A percentile compares a stretch with the other conserved stretches of the same genome.
These are phyloP conservation scores for Gallinago jamesoni DNA, from an alignment of 2,113 vertebrate species.

Conservation along the genomic window DNA sequence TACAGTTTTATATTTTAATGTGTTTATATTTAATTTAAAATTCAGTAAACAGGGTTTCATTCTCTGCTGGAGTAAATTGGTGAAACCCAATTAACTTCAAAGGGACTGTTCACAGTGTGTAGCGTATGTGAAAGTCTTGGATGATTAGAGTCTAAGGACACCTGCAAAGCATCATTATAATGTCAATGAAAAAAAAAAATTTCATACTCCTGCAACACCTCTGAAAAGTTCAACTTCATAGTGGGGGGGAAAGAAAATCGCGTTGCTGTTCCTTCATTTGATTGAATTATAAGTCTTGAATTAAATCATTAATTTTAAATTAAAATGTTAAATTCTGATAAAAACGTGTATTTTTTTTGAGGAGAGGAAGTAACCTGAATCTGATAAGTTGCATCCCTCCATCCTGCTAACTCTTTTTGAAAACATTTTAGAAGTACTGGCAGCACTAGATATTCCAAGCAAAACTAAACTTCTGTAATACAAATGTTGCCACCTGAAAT, in stretches of 20 bases:
- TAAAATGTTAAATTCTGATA: not conserved
- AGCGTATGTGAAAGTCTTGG: not conserved
- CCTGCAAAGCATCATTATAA: not conserved
- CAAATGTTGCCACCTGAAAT: not conserved
- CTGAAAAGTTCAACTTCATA: not conserved
- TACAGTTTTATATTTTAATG: not conserved
- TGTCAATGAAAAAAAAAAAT: not conserved
- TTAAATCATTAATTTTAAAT: not conserved
- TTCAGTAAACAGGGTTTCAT: conserved; percentile 15
- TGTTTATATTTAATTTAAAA: conserved; percentile 24
- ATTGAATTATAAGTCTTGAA: not conserved
- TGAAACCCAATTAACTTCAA: conserved; percentile 39
- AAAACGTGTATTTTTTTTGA: not conserved
- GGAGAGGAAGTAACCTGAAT: not conserved
- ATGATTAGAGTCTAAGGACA: conserved; percentile 7
- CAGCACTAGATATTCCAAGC: not conserved
- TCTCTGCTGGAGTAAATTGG: conserved; percentile 43
- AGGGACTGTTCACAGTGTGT: not conserved
- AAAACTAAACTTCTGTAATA: not conserved
- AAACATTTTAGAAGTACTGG: not conserved
- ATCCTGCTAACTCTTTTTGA: not conserved
- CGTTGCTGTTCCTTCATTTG: not conserved
- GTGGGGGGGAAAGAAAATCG: not conserved
- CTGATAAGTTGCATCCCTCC: not conserved
- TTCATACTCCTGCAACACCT: not conserved